Percentiles rank a stretch among this genome's conserved stretches.
Evolutionary conservation across 1,140 invertebrate species (phyloP).

Genomic region (Helicoverpa zea): DNA sequence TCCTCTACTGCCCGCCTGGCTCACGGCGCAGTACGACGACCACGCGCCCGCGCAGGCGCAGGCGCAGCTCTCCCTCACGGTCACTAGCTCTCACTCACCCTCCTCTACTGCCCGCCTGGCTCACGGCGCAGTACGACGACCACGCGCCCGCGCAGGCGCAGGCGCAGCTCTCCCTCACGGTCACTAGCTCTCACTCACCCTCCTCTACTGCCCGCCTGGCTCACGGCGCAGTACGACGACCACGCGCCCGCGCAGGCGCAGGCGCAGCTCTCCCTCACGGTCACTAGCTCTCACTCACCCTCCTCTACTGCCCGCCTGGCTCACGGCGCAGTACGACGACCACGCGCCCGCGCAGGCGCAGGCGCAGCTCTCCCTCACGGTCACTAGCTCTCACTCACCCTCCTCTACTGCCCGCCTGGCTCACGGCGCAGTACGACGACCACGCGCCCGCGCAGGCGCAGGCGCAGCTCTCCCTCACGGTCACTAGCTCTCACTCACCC

Average conservation of each 20-base stretch:
- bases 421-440: conserved; percentile 72
- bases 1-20: conserved; percentile 72
- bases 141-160: conserved; percentile 66
- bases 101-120: conserved; percentile 75
- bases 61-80: conserved; percentile 59
- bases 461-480: conserved; percentile 59
- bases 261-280: conserved; percentile 56
- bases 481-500: conserved; percentile 47
- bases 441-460: conserved; percentile 66
- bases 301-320: conserved; percentile 72
- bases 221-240: conserved; percentile 72
- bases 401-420: conserved; percentile 72
- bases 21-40: conserved; percentile 72
- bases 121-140: conserved; percentile 72
- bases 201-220: conserved; percentile 58
- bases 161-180: conserved; percentile 59
- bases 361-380: conserved; percentile 59
- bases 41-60: conserved; percentile 66
- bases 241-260: conserved; percentile 72
- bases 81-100: conserved; percentile 47
- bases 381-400: conserved; percentile 23
- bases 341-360: conserved; percentile 66
- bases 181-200: conserved; percentile 21
- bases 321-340: conserved; percentile 72
- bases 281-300: conserved; percentile 64